These are phyloP conservation scores for Tethea ocularis DNA, from an alignment of 2,888 invertebrate species.

Conservation along the genomic window DNA sequence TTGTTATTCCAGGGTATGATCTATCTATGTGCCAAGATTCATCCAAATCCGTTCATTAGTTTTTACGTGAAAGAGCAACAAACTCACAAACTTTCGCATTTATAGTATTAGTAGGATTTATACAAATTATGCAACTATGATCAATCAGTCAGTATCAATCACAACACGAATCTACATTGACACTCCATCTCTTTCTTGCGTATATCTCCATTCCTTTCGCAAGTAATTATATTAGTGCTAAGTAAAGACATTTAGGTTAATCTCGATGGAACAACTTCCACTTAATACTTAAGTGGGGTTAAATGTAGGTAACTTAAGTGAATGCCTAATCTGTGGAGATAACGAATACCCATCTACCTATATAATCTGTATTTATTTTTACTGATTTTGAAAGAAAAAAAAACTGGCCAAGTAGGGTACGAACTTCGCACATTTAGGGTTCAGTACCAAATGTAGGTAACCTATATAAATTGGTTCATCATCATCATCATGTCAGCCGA, in stretches of 20 bases:
- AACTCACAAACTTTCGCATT: too few species aligned
- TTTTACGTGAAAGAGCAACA: too few species aligned
- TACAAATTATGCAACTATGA: background rate
- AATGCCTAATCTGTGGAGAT: constrained; percentile 14
- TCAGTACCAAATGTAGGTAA: too few species aligned
- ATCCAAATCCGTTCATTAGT: too few species aligned
- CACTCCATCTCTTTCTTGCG: background rate
- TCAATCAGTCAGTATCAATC: background rate
- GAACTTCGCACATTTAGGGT: too few species aligned
- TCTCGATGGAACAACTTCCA: constrained; percentile 31
- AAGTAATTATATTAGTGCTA: constrained; percentile 24
- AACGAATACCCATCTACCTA: background rate
- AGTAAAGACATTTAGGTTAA: constrained; percentile 35
- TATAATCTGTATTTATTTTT: background rate
- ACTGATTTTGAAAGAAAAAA: constrained; percentile 24
- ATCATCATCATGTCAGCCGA: too few species aligned
- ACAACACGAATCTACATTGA: background rate
- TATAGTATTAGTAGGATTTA: too few species aligned
- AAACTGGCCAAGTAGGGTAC: too few species aligned
- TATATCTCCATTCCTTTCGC: constrained; percentile 14
- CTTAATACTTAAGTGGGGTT: constrained; percentile 40
- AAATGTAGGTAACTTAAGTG: constrained; percentile 8
- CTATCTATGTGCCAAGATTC: too few species aligned
- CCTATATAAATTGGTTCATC: too few species aligned
- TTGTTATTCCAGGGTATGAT: too few species aligned